Evolutionary conservation across 2,113 vertebrate genomes (phyloP).

Genomic region (Loxodonta africana): DNA sequence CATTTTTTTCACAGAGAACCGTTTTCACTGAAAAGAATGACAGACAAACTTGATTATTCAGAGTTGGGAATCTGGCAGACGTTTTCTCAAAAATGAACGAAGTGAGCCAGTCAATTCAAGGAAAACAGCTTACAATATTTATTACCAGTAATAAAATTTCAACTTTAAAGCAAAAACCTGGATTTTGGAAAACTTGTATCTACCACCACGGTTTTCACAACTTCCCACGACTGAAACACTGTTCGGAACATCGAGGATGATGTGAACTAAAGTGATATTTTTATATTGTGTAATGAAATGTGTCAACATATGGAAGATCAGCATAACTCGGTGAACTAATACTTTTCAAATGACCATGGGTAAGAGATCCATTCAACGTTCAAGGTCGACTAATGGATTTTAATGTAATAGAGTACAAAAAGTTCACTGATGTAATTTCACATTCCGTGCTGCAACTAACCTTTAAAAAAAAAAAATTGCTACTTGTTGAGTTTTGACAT

Average conservation of each 20-base stretch:
- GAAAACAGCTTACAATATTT: not conserved
- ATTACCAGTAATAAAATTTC: not conserved
- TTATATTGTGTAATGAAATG: not conserved
- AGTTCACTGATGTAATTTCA: not conserved
- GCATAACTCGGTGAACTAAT: not conserved
- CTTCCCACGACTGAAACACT: not conserved
- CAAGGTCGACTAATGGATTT: not conserved
- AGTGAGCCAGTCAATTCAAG: not conserved
- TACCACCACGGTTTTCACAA: not conserved
- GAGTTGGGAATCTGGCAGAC: not conserved
- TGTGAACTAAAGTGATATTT: not conserved
- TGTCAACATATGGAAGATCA: not conserved
- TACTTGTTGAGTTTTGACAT: not conserved
- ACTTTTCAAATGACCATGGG: not conserved
- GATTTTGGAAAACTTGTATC: not conserved
- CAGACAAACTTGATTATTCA: not conserved
- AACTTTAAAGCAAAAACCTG: not conserved
- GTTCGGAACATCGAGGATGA: not conserved
- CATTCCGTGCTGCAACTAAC: not conserved
- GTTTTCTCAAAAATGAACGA: not conserved
- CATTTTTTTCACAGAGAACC: not conserved
- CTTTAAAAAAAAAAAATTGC: not conserved
- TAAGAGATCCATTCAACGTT: not conserved
- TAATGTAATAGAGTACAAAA: too few relatives aligned
- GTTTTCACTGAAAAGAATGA: not conserved